A percentile compares a stretch with the other conserved stretches of the same genome.
Evolutionary conservation across 1,140 invertebrate genomes (phyloP).

Genomic region (Papilio aristodemus): DNA sequence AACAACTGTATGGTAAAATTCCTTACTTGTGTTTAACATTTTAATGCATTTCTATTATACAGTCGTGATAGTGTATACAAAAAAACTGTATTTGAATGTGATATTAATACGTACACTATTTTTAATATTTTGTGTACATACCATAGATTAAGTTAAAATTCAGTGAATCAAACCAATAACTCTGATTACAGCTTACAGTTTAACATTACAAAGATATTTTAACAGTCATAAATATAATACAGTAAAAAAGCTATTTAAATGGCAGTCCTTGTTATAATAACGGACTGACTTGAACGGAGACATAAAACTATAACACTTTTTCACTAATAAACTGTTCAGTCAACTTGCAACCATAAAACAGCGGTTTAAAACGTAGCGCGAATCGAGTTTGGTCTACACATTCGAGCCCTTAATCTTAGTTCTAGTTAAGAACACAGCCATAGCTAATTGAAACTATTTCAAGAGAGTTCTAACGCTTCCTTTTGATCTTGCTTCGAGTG

Average conservation of each 20-base stretch:
- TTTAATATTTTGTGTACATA: no score
- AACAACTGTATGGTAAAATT: no score
- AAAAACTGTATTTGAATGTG: background rate
- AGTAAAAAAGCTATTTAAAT: no score
- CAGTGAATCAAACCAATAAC: no score
- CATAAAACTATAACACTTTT: background rate
- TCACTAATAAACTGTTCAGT: background rate
- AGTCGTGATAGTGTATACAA: background rate
- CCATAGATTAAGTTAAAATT: no score
- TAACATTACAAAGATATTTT: no score
- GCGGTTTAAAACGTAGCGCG: background rate
- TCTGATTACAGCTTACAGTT: no score
- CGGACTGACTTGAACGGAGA: no score
- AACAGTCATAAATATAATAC: no score
- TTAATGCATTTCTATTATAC: background rate
- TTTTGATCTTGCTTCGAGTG: slow-evolving; percentile 41
- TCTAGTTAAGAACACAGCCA: slow-evolving; percentile 37
- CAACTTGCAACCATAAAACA: background rate
- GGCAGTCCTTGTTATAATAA: no score
- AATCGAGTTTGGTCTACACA: slow-evolving; percentile 11
- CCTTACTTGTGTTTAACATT: background rate
- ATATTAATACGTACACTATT: no score
- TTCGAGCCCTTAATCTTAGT: slow-evolving; percentile 15
- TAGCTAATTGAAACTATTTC: slow-evolving; percentile 47
- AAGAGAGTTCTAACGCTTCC: slow-evolving; percentile 37